phyloP scores from a whole-genome alignment of 2,797 vertebrate species.

The Percopsis omiscomaycus region DNA sequence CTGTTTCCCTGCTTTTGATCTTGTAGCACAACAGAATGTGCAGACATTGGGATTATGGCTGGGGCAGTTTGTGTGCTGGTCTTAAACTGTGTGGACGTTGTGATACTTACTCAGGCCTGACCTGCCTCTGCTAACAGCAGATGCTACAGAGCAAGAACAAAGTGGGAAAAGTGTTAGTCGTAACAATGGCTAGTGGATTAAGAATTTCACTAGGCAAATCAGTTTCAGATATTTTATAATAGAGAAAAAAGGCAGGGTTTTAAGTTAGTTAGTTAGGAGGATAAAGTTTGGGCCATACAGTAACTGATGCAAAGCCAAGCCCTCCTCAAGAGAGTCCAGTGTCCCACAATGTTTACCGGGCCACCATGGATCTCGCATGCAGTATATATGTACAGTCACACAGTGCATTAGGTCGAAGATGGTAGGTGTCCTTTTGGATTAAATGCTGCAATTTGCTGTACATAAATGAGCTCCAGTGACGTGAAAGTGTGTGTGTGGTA shows the following conservation, averaged over 20 bases:
- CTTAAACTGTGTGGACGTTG: background rate
- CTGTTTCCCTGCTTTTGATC: background rate
- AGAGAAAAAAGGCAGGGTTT: too few species aligned
- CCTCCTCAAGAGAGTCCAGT: background rate
- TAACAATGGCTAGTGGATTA: background rate
- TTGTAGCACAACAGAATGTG: slow-evolving; percentile 4
- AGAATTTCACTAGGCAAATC: background rate
- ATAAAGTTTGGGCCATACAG: too few species aligned
- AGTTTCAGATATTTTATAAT: background rate
- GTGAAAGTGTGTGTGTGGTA: too few species aligned
- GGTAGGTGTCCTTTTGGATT: too few species aligned
- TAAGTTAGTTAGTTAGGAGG: too few species aligned
- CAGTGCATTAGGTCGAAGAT: too few species aligned
- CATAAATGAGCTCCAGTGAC: too few species aligned
- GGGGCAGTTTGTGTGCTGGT: background rate
- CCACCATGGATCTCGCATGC: too few species aligned
- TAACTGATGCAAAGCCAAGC: background rate
- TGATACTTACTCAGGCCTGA: slow-evolving; percentile 24
- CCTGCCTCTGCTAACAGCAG: slow-evolving; percentile 20
- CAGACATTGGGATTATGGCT: background rate
- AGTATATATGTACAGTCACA: too few species aligned
- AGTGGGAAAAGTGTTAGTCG: background rate
- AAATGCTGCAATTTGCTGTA: too few species aligned
- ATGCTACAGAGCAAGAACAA: slow-evolving; percentile 10
- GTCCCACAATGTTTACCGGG: background rate